Conservation (phyloP, 1,140 invertebrate species). For the Steinernema khuongi region DNA sequence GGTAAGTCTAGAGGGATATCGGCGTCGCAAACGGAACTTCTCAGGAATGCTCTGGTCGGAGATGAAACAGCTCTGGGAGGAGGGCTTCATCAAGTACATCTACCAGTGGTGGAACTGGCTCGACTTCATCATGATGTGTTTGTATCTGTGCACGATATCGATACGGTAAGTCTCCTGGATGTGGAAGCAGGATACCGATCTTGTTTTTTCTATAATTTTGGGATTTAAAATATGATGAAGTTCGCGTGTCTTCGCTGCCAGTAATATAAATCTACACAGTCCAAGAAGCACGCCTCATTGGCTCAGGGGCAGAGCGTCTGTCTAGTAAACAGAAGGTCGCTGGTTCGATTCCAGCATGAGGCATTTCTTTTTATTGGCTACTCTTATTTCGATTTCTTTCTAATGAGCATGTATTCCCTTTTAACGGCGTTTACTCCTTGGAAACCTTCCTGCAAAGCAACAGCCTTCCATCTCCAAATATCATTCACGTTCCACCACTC, state of each 20-base stretch:
- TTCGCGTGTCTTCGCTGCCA: no score
- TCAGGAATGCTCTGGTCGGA: slow-evolving; percentile 83
- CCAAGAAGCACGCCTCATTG: no score
- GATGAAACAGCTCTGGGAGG: slow-evolving; percentile 76
- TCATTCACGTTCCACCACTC: slow-evolving; percentile 17
- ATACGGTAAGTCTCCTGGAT: slow-evolving; percentile 59
- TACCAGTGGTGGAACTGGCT: slow-evolving; percentile 93
- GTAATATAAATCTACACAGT: no score
- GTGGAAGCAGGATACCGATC: no score
- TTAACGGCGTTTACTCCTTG: no score
- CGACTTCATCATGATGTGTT: slow-evolving; percentile 75
- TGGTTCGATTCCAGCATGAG: not conserved
- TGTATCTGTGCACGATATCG: slow-evolving; percentile 62
- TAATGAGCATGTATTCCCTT: no score
- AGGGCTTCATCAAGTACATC: slow-evolving; percentile 80
- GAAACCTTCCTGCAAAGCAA: no score
- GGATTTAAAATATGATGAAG: no score
- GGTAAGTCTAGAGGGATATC: slow-evolving; percentile 63
- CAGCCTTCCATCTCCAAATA: no score
- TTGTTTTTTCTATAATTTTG: no score
- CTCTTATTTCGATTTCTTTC: no score
- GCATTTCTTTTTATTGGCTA: not conserved
- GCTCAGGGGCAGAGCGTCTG: not conserved
- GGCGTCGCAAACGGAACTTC: slow-evolving; percentile 10
- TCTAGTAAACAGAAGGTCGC: not conserved